phyloP scores from a whole-genome alignment of 2,888 invertebrate genomes.

The Phortica okadai region DNA sequence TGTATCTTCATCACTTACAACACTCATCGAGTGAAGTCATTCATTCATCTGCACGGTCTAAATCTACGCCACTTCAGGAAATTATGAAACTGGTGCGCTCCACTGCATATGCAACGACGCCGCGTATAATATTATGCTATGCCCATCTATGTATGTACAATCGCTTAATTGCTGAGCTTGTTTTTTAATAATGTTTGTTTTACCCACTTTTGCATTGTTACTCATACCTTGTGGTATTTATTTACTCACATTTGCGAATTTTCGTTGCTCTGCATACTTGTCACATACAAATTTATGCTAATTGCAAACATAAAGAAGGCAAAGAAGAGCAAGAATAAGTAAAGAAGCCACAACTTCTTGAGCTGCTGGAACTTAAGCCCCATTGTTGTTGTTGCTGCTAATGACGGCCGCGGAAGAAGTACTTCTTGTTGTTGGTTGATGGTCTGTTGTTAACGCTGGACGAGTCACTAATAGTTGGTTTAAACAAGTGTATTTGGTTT shows the following conservation, averaged over 20 bases:
- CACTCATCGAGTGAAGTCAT: conserved; percentile 20
- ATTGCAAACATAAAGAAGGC: conserved; percentile 76
- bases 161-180: not conserved
- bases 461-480: conserved; percentile 25
- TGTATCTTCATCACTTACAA: conserved; percentile 60
- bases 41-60: not conserved
- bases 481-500: conserved; percentile 40
- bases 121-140: conserved; percentile 27
- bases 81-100: conserved; percentile 41
- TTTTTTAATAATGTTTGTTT: conserved; percentile 28
- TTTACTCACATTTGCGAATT: conserved; percentile 55
- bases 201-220: not conserved
- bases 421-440: not conserved
- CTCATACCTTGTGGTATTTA: not conserved
- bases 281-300: conserved; percentile 75
- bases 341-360: conserved; percentile 74
- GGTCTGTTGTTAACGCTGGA: conserved; percentile 6
- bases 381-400: conserved; percentile 52
- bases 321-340: conserved; percentile 75
- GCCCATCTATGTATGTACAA: not conserved
- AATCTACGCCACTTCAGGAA: conserved; percentile 39
- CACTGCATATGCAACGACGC: conserved; percentile 42
- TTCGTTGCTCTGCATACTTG: conserved; percentile 67
- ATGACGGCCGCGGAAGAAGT: conserved; percentile 50
- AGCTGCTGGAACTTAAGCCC: conserved; percentile 74